Conservation (phyloP, 2,113 vertebrate genomes). For the Hippocampus comes region DNA sequence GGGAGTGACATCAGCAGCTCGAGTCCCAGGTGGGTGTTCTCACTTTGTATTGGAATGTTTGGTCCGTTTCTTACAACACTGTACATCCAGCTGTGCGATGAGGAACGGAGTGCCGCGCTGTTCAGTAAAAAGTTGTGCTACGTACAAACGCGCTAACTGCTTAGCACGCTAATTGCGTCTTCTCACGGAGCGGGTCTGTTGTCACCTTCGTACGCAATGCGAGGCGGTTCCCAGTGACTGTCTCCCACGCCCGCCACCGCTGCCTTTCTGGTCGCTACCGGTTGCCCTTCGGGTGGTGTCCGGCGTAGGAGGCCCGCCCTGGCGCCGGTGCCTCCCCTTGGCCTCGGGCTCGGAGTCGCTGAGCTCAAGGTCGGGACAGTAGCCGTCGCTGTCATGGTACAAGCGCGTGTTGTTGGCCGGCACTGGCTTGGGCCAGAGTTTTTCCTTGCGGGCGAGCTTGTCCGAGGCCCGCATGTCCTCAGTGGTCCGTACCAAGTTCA, state of each 20-base stretch:
- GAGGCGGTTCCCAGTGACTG: slow-evolving; percentile 75
- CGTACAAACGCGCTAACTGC: not conserved
- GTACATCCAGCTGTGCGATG: slow-evolving; percentile 6
- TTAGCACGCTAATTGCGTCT: not conserved
- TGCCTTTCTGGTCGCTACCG: slow-evolving; percentile 67
- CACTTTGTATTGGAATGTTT: not conserved
- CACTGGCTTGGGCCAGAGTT: slow-evolving; percentile 78
- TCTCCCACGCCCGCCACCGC: slow-evolving; percentile 71
- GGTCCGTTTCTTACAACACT: not conserved
- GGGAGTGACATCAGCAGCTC: not conserved
- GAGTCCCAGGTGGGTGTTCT: not conserved
- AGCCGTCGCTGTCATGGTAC: slow-evolving; percentile 90
- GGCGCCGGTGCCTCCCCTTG: slow-evolving; percentile 78
- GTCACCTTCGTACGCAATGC: slow-evolving; percentile 88
- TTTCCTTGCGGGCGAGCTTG: slow-evolving; percentile 82
- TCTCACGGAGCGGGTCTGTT: slow-evolving; percentile 2
- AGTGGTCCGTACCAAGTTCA: slow-evolving; percentile 82
- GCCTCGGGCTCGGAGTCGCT: slow-evolving; percentile 94
- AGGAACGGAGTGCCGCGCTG: not conserved
- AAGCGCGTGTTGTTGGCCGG: slow-evolving; percentile 64
- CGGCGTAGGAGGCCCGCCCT: slow-evolving; percentile 62
- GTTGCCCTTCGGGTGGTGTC: slow-evolving; percentile 64
- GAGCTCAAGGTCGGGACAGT: slow-evolving; percentile 92
- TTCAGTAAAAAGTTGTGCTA: slow-evolving; percentile 10
- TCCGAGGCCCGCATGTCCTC: slow-evolving; percentile 82